Base-by-base conservation (phyloP, 2,888 invertebrate species). In the Drosophila lutescens region DNA sequence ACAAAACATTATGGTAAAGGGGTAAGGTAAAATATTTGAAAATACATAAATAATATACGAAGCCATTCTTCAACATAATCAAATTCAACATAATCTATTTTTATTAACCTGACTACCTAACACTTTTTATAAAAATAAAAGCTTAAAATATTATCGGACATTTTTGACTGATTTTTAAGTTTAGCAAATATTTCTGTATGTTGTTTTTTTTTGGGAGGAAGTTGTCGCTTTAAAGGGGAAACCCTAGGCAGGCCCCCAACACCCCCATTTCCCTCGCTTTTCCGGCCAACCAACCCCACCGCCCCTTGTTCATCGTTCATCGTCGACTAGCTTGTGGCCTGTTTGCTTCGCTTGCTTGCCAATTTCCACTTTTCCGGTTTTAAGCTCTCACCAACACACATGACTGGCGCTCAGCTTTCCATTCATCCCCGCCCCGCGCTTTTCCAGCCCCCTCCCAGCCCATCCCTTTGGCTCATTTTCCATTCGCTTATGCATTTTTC, bases 331-430 rank as follows among this genome's bases (percentile, higher is more conserved):
- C 81, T 65, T 50, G 67, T 69, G 43, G 54, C 61, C 76, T 55
- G 83, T 70, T 75, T 82, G 83, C 80, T 68, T 81, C 78, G 84
- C 74, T 83, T 78, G 80, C 76, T 86, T 80, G 84, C 80, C 81
- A 81, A 83, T 86, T 86, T 83, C 86, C 81, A 81, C 84, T 81
- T 81, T 81, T 80, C 81, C 86, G 81, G 81, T 78, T 81, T 81
- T 74, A 81, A 76, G 80, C 86, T 76, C 80, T 78, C 78, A 46
- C 65, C 49, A 53, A 59, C 66, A 63, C 56, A 41, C 34, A 32
- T 34, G 30, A 40, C 17, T 46, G 34, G 17, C 49, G 49, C 34
- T 49, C 49, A 34, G 13, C 51, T 13, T 59, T 47, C 49, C 54
- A n/a, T 40, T 23, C 20, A 30, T 32, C 40, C 41, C 40, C 49